Base-by-base conservation (phyloP, 2,797 vertebrate genomes). In the Phrynocephalus vlangalii region DNA sequence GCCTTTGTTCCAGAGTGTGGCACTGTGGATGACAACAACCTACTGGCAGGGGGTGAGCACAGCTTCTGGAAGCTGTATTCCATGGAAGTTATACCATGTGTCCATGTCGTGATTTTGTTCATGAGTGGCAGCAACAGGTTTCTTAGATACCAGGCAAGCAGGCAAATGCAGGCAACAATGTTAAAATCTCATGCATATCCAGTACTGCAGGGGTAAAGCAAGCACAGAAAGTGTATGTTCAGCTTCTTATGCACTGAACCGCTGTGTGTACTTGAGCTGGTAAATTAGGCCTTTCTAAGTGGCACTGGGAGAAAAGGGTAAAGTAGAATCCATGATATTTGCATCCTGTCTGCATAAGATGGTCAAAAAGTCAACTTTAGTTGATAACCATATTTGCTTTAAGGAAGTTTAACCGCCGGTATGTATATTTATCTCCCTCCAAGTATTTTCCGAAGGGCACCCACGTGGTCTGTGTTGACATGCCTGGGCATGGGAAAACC, bases 401-500 rank as follows among this genome's bases (percentile, higher is more conserved):
- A 28, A 30, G n/a, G 60, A 79, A 60, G 52, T 28, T 28, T 60
- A 79, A 79, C 30, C 30, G 38, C 26, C 24, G 4, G 1, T 67
- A 2, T 72, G 16, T 76, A 8, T 87, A 15, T 26, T 20, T 79
- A 63, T 56, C 15, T 52, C 11, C 6, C 78, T 60, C 73, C 18
- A 60, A 87, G 86, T 11, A 5, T n/a, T 66, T 87, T 16, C 86
- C 86, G 9, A 67, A 30, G 11, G 70, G 50, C 33, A 13, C 48
- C 11, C 86, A 87, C 7, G 3, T 75, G 79, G 22, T 87, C 71
- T 75, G 56, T 11, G 2, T 87, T 73, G 86, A 87, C 60, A 22
- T 87, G 56, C 86, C 86, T 33, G 86, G 86, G 22, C 79, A 82
- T 8, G 86, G 86, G 24, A 70, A 73, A 66, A 82, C 70, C 26